Evolutionary conservation across 2,888 invertebrate species (phyloP), one percentile per base, ranked within the genome.

Genomic region (Oligia strigilis): DNA sequence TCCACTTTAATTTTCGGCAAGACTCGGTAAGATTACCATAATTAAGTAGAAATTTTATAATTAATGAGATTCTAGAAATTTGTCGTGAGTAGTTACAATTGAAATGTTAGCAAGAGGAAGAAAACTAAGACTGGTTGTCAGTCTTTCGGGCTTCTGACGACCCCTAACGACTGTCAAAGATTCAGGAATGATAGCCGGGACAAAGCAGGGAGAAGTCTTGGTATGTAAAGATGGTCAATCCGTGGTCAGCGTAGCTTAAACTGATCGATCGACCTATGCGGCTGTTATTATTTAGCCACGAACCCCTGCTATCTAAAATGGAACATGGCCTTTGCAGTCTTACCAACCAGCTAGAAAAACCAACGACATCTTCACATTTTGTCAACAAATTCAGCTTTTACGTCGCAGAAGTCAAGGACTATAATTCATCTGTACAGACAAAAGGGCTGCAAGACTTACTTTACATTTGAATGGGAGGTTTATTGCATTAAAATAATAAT

Each of bases 401-500:
- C 74, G 65, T 75, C 46, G 55, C 75, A 87, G 64, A 81, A 85
- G 84, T 87, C 85, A 85, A 87, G 90, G 87, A 82, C 82, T 77
- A 89, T 92, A 91, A 93, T 88, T 93, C 91, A 93, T 89, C 75
- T 84, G 78, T 65, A 76, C 80, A 78, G 80, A 91, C 90, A 91
- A 93, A 92, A 93, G 90, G 89, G 90, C 88, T 91, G 90, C 90
- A 91, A 88, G 83, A 85, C 88, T 86, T 87, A 86, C 91, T 93
- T 92, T 92, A 89, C 93, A 93, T 93, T 88, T 91, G 88, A 93
- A 93, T 93, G 81, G 87, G 88, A 74, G 88, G 90, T 92, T 93
- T 92, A 93, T 91, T 91, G 92, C 92, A 92, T 93, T 93, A 93
- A 90, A 92, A 93, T 92, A 93, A 93, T 91, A 93, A 92, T 91